Evolutionary conservation across 1,140 invertebrate species (phyloP).

Genomic region (Eueides isabella): DNA sequence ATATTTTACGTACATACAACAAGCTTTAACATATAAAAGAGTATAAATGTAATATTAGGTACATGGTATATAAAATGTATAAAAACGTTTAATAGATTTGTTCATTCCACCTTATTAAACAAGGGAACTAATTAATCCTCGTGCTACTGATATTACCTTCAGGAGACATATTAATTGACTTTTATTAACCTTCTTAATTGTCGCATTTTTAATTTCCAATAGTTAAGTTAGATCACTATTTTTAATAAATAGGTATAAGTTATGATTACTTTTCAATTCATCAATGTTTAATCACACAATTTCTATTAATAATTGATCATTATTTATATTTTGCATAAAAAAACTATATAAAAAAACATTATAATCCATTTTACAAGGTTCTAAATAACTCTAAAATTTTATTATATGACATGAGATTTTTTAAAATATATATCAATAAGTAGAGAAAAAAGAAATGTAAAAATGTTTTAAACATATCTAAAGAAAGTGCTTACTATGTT

Average conservation of each 20-base stretch:
- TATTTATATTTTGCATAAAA: no score
- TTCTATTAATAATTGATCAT: no score
- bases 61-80: background rate
- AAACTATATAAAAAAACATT: no score
- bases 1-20: no score
- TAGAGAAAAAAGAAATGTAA: no score
- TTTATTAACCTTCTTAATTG: constrained; percentile 1
- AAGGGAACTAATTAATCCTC: background rate
- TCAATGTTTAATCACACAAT: no score
- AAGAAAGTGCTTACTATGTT: background rate
- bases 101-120: background rate
- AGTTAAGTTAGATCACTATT: background rate
- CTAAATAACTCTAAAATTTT: no score
- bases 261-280: no score
- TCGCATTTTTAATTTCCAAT: background rate
- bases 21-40: no score
- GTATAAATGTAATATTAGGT: no score
- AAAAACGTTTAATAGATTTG: background rate
- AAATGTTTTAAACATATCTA: background rate
- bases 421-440: background rate
- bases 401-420: no score
- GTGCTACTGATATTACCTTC: constrained; percentile 1
- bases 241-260: background rate
- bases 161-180: constrained; percentile 6
- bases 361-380: no score